These are phyloP conservation scores for Drosophila leonis DNA, from an alignment of 2,888 invertebrate genomes.

Conservation along the genomic window DNA sequence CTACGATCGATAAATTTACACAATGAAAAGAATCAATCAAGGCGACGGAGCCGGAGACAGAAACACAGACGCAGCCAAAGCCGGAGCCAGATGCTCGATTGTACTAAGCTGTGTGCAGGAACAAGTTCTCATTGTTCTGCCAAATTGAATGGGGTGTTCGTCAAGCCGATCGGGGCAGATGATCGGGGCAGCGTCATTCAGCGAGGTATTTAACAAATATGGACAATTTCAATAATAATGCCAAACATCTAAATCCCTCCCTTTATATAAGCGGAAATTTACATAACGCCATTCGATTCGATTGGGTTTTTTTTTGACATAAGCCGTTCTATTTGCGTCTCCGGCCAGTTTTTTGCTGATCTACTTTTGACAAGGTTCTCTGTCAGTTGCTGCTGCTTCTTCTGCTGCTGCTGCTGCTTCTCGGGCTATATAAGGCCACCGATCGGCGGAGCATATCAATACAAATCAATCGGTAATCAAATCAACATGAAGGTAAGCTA, in stretches of 20 bases:
- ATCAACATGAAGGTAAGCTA: slow-evolving; percentile 71
- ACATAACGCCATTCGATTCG: slow-evolving; percentile 46
- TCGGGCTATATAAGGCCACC: slow-evolving; percentile 52
- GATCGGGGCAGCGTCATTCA: slow-evolving; percentile 28
- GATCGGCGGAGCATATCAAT: slow-evolving; percentile 38
- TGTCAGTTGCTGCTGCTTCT: background rate
- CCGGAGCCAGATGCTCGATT: background rate
- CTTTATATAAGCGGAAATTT: slow-evolving; percentile 36
- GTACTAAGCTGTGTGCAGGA: slow-evolving; percentile 41
- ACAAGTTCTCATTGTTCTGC: slow-evolving; percentile 73
- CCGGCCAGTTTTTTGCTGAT: slow-evolving; percentile 48
- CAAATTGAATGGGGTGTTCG: slow-evolving; percentile 14
- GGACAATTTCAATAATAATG: slow-evolving; percentile 55
- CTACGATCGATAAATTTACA: slow-evolving; percentile 20
- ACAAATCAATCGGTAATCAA: slow-evolving; percentile 58
- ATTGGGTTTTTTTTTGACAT: slow-evolving; percentile 9
- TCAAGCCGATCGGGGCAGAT: background rate
- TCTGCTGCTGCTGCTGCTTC: background rate
- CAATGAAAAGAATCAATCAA: slow-evolving; percentile 56
- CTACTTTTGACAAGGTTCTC: slow-evolving; percentile 54
- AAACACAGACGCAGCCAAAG: background rate
- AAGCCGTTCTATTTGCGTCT: slow-evolving; percentile 46
- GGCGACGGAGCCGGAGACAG: slow-evolving; percentile 9
- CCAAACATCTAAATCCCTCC: slow-evolving; percentile 37
- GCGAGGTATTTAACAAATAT: slow-evolving; percentile 14